phyloP scores from a whole-genome alignment of 2,888 invertebrate genomes.

The Brachyptera putata region DNA sequence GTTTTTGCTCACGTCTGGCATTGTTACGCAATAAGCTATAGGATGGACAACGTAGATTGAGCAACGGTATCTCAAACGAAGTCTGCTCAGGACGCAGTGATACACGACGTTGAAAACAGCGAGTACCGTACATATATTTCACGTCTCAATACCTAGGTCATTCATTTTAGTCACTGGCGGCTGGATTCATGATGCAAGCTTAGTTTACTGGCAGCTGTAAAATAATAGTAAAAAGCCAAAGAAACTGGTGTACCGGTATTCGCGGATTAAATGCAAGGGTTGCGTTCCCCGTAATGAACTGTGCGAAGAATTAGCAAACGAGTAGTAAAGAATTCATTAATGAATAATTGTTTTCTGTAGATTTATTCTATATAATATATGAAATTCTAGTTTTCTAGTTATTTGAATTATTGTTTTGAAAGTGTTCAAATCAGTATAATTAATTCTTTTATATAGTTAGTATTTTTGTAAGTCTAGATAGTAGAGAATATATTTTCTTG shows the following conservation, averaged over 20 bases:
- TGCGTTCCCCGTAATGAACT: conserved; percentile 24
- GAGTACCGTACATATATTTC: no score
- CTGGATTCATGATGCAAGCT: background rate
- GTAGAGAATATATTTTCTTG: conserved; percentile 24
- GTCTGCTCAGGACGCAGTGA: no score
- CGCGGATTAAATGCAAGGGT: background rate
- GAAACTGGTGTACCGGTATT: background rate
- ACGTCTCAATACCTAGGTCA: no score
- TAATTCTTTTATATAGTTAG: conserved; percentile 20
- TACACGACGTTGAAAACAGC: no score
- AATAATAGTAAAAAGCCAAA: background rate
- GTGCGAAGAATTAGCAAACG: conserved; percentile 16
- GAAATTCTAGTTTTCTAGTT: conserved; percentile 29
- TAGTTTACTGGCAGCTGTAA: background rate
- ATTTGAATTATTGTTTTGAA: conserved; percentile 25
- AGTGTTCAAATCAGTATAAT: conserved; percentile 25
- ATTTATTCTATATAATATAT: conserved; percentile 21
- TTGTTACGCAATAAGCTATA: no score
- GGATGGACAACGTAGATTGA: no score
- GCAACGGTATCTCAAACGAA: no score
- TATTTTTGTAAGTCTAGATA: conserved; percentile 29
- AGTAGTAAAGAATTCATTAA: conserved; percentile 20
- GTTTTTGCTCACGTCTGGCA: no score
- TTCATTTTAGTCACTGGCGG: background rate
- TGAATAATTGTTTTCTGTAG: conserved; percentile 21